Conservation (phyloP, 2,888 invertebrate species). For the Ichneumon xanthorius region DNA sequence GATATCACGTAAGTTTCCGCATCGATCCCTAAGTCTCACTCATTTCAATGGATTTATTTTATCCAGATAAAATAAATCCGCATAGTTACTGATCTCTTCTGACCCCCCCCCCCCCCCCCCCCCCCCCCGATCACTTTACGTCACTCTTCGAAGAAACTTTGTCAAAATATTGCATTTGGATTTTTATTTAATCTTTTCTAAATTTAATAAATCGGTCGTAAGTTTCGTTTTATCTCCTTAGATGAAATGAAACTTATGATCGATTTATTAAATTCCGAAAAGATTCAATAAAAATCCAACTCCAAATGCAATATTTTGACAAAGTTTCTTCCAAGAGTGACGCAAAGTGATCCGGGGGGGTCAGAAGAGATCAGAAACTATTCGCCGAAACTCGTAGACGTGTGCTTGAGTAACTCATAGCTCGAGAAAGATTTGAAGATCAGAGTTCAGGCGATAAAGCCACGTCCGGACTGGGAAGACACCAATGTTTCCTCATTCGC, state of each 20-base stretch:
- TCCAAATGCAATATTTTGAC: slow-evolving; percentile 1
- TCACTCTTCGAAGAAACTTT: neutral
- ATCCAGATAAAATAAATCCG: too few species aligned
- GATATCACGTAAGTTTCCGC: slow-evolving; percentile 74
- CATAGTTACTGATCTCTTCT: slow-evolving; percentile 43
- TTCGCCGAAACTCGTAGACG: slow-evolving; percentile 41
- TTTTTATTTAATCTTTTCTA: neutral
- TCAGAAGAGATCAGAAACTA: slow-evolving; percentile 38
- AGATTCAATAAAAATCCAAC: neutral
- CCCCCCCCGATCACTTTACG: neutral
- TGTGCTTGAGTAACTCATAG: slow-evolving; percentile 41
- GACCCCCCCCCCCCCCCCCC: neutral
- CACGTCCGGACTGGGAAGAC: slow-evolving; percentile 40
- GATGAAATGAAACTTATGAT: neutral
- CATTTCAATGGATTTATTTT: neutral
- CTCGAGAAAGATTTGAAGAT: slow-evolving; percentile 75
- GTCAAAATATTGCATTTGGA: slow-evolving; percentile 1
- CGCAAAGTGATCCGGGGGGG: neutral
- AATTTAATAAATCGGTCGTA: neutral
- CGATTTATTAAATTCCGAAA: slow-evolving; percentile 3
- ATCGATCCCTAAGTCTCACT: neutral
- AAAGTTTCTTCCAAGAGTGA: neutral
- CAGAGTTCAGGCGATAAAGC: slow-evolving; percentile 79
- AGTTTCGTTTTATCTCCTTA: neutral
- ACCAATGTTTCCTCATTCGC: slow-evolving; percentile 50